A percentile compares a stretch with the other conserved stretches of the same genome.
These are phyloP conservation scores for Cremastinae sp. DNA, from an alignment of 2,888 invertebrate genomes.

Conservation along the genomic window DNA sequence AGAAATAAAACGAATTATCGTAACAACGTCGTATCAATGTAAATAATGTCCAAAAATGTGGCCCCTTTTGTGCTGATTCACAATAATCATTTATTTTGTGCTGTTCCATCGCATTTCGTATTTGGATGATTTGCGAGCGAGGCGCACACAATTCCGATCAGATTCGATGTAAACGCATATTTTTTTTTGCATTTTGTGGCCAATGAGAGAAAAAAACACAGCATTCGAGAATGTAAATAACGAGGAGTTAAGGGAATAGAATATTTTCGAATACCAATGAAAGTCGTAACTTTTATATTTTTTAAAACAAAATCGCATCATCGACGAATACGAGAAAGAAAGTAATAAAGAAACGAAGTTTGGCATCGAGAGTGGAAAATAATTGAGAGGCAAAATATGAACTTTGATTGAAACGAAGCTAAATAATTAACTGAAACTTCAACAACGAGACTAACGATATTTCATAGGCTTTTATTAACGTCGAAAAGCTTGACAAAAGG, in stretches of 20 bases:
- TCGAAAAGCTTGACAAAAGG: constrained; percentile 25
- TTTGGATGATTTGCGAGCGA: not conserved
- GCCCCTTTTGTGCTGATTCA: not conserved
- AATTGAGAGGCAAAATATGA: constrained; percentile 6
- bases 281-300: constrained; percentile 54
- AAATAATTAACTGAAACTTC: constrained; percentile 56
- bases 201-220: constrained; percentile 9
- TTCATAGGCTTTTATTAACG: constrained; percentile 39
- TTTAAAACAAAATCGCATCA: constrained; percentile 31
- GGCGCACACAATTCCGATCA: constrained; percentile 9
- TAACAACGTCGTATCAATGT: constrained; percentile 37
- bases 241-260: constrained; percentile 34
- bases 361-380: constrained; percentile 29
- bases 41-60: constrained; percentile 17
- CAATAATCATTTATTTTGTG: no score
- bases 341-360: constrained; percentile 15
- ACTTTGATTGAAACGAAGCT: constrained; percentile 44
- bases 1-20: constrained; percentile 25
- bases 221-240: constrained; percentile 54
- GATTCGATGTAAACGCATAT: constrained; percentile 33
- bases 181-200: constrained; percentile 3
- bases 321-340: constrained; percentile 14
- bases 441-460: constrained; percentile 63
- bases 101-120: no score
- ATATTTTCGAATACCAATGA: constrained; percentile 54